Evolutionary conservation across 2,113 vertebrate genomes (phyloP), one percentile per base, ranked within the genome.

Genomic region (Strigops habroptila): DNA sequence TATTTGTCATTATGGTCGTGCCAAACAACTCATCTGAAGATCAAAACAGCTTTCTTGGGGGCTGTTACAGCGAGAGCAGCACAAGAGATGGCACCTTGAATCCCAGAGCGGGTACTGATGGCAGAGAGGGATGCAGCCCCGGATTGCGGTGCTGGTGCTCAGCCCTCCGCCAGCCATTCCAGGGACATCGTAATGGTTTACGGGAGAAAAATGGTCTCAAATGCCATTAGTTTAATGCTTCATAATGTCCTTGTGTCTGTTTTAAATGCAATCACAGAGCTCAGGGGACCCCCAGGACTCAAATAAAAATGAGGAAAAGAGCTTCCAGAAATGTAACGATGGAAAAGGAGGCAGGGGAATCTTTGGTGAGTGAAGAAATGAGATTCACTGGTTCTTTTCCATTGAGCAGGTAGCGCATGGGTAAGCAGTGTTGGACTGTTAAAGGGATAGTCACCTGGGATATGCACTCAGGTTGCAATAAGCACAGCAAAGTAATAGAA

Each of bases 151-250:
- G 0, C 73, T 62, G 49, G 77, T 91, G 85, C 59, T 90, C 74
- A 85, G 76, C 67, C 64, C 43, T 71, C 44, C 80, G 69, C 92
- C 90, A 96, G 95, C 85, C 65, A 0, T 95, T 95, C 84, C 74
- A 71, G 94, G 79, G 84, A 60, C 0, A 0, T 88, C 37, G 2
- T 97, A 97, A 97, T 97, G 90, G 93, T 96, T 97, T 96, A 93
- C 12, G 1, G 93, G 95, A 96, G 95, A 95, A 94, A 96, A 96
- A 95, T 92, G 74, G 77, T 96, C 94, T 93, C 94, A 91, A 94
- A 84, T 95, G 95, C 95, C 94, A 97, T 97, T 97, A 97, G 95
- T 95, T 96, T 96, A 97, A 97, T 97, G 96, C 86, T 93, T 96
- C 91, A 91, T 97, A 95, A 97, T 95, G 95, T 97, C 55, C 1